phyloP scores from a whole-genome alignment of 2,797 vertebrate genomes.

The Pelobates cultripes region DNA sequence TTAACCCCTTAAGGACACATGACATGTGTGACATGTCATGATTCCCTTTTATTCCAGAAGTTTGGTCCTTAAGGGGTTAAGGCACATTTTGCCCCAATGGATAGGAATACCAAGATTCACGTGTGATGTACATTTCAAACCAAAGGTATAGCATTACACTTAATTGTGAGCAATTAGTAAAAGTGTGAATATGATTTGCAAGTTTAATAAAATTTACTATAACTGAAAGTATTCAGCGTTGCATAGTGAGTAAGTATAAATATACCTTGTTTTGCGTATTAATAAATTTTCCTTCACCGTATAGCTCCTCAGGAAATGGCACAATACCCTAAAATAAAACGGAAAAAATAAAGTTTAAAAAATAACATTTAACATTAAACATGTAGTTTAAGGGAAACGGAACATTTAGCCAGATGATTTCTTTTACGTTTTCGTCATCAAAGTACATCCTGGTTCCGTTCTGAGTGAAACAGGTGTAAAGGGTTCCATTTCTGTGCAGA shows the following conservation, averaged over 20 bases:
- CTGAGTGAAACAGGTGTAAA: slow-evolving; percentile 70
- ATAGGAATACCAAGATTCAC: no score
- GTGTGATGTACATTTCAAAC: no score
- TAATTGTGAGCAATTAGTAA: no score
- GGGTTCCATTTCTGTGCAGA: slow-evolving; percentile 64
- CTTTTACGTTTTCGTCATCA: slow-evolving; percentile 65
- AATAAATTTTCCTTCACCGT: slow-evolving; percentile 67
- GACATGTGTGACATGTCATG: no score
- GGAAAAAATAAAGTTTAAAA: not conserved
- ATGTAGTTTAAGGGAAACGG: not conserved
- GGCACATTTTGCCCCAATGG: no score
- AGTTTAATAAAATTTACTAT: no score
- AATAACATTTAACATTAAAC: not conserved
- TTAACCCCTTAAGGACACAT: no score
- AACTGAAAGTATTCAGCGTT: not conserved
- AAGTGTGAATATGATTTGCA: no score
- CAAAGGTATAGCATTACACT: no score
- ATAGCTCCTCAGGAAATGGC: slow-evolving; percentile 67
- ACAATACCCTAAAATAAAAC: slow-evolving; percentile 62
- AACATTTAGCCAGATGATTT: not conserved
- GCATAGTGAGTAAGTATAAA: not conserved
- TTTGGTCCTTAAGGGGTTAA: no score
- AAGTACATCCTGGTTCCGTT: slow-evolving; percentile 68
- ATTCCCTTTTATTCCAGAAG: no score
- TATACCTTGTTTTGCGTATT: slow-evolving; percentile 57